Percentiles rank a stretch among this genome's conserved stretches.
Conservation (phyloP, 2,797 vertebrate genomes). For the Glyptemys insculpta region DNA sequence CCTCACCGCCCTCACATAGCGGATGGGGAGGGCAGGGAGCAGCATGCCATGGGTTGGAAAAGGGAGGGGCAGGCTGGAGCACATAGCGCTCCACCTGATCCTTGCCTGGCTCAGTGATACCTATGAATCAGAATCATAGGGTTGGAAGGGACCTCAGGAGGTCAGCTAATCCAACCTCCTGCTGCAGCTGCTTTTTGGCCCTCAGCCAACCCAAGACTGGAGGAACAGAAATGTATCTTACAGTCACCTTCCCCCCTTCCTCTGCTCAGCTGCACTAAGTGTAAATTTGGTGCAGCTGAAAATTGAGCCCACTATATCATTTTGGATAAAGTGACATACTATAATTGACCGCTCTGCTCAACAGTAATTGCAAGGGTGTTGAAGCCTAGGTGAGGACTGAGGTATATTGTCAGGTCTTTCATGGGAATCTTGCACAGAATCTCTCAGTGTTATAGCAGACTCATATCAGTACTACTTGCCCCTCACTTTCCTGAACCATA, state of each 20-base stretch:
- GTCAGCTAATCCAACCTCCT: too few relatives aligned
- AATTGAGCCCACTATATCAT: background rate
- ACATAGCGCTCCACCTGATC: background rate
- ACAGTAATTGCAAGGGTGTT: background rate
- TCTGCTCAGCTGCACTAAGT: background rate
- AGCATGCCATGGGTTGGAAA: background rate
- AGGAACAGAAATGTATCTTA: background rate
- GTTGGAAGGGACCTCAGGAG: too few relatives aligned
- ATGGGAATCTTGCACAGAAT: background rate
- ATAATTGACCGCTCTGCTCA: background rate
- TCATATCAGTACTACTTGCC: background rate
- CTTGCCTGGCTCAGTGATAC: background rate
- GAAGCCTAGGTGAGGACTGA: background rate
- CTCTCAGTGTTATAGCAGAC: background rate
- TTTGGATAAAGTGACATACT: background rate
- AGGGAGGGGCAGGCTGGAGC: background rate
- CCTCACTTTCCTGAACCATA: background rate
- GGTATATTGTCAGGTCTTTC: background rate
- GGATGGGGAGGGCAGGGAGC: background rate
- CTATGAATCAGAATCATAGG: too few relatives aligned
- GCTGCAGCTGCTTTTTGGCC: background rate
- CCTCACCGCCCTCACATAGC: background rate
- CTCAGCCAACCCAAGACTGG: background rate
- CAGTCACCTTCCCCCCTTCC: background rate
- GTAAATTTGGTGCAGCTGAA: background rate